These are phyloP conservation scores for Silurus aristotelis DNA, from an alignment of 2,797 vertebrate species.

Conservation along the genomic window DNA sequence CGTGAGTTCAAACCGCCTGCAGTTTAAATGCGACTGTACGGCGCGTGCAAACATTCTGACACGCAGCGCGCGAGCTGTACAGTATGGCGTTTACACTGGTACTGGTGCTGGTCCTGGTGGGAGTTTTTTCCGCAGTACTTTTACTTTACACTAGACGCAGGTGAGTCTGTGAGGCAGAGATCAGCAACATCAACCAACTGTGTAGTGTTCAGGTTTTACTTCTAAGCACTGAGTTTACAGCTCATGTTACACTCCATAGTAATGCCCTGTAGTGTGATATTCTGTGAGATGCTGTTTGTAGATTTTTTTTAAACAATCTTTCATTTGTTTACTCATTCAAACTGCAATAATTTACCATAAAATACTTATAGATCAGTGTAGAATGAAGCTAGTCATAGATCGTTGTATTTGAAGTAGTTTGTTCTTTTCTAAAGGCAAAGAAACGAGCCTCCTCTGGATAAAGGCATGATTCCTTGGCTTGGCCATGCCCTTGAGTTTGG, in stretches of 20 bases:
- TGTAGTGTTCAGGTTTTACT: background rate
- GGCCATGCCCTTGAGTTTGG: constrained; percentile 84
- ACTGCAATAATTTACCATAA: too few species aligned
- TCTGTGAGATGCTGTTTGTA: background rate
- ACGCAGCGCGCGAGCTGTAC: background rate
- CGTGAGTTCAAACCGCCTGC: background rate
- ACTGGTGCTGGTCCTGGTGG: constrained; percentile 52
- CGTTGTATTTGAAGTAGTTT: background rate
- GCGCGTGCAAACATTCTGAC: background rate
- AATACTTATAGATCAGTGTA: too few species aligned
- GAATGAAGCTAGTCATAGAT: background rate
- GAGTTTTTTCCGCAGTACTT: constrained; percentile 59
- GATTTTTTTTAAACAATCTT: background rate
- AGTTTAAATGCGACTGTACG: background rate
- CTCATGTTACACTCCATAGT: background rate
- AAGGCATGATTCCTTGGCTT: constrained; percentile 83
- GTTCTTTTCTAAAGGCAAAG: constrained; percentile 64
- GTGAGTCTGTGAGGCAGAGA: constrained; percentile 52
- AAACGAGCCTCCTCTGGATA: constrained; percentile 86
- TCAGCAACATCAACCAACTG: background rate
- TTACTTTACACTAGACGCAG: constrained; percentile 63
- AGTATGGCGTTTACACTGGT: constrained; percentile 68
- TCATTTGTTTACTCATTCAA: too few species aligned
- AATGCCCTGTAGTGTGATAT: background rate
- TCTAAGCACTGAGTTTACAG: background rate